A percentile compares a stretch with the other conserved stretches of the same genome.
These are phyloP conservation scores for Brachionus asplanchnoidis DNA, from an alignment of 1,140 invertebrate species.

Conservation along the genomic window DNA sequence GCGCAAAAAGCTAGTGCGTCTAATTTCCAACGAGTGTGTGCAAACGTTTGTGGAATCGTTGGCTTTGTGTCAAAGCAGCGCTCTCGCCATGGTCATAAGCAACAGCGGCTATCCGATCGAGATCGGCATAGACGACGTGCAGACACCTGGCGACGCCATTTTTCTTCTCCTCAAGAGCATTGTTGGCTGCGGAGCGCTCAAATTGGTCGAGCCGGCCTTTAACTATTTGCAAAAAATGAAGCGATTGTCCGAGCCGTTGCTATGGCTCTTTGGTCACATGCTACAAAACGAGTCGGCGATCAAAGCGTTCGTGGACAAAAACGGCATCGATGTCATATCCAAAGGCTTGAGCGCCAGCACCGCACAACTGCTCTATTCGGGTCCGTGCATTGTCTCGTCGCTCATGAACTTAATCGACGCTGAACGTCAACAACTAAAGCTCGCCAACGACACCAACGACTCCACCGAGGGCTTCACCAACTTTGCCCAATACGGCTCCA, in stretches of 20 bases:
- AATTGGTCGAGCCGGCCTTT: not conserved
- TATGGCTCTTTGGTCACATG: constrained; percentile 70
- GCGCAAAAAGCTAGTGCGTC: not conserved
- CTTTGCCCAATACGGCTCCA: constrained; percentile 72
- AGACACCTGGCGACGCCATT: constrained; percentile 16
- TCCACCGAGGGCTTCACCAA: constrained; percentile 70
- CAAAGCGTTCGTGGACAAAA: constrained; percentile 64
- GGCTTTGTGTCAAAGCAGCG: constrained; percentile 29
- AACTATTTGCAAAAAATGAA: constrained; percentile 33
- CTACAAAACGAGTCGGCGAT: constrained; percentile 67
- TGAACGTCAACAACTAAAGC: constrained; percentile 41
- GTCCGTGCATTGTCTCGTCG: constrained; percentile 7
- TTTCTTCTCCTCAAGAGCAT: constrained; percentile 15
- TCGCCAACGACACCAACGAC: constrained; percentile 58
- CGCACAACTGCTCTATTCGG: not conserved
- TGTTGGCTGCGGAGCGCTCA: not conserved
- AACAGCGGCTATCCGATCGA: constrained; percentile 38
- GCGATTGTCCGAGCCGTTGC: constrained; percentile 67
- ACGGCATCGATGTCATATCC: constrained; percentile 54
- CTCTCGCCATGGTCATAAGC: constrained; percentile 29
- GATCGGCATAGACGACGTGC: not conserved
- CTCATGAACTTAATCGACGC: constrained; percentile 33
- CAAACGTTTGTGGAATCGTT: not conserved
- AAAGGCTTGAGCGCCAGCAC: not conserved
- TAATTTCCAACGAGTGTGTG: not conserved